Evolutionary conservation across 1,140 invertebrate species (phyloP), one percentile per base, ranked within the genome.

Genomic region (Diploscapter pachys): DNA sequence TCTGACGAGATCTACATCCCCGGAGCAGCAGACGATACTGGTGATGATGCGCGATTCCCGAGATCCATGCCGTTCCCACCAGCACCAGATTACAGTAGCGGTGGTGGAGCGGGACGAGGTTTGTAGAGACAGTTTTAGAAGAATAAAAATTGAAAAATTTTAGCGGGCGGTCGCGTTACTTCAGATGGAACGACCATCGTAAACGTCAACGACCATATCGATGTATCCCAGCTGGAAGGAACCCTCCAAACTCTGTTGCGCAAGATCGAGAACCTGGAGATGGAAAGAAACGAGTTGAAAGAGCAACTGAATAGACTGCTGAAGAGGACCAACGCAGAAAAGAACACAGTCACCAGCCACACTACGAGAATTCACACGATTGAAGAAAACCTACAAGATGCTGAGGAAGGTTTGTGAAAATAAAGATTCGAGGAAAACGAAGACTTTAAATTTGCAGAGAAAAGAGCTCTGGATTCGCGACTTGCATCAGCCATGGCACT

Each of bases 221-320:
- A 81, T 61, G 67, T 81, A 57, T 68, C 80, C 48, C 63, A 72
- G 8, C 74, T 85, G 53, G 84, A 85, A 63, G 78, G 72, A 61
- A 80, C 81, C 65, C 66, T 85, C 49, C 80, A 85, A 71, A 66
- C 74, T 9, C 67, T 85, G 57, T 74, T 81, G 5, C 75, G 57
- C 62, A 74, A 80, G 50, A 85, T 85, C 62, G 84, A 85, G 63
- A 71, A 73, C 9, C 71, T 85, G 2, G 82, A 85, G 65, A 67
- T 82, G 49, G 83, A 85, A 69, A 69, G 84, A 50, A 80, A 84
- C 71, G 82, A 85, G 71, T 79, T 81, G 64, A 77, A 80, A 48
- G 83, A 85, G 57, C 81, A 81, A 74, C 71, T 85, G 59, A 83
- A 86, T 80, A 81, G 83, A 64, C 78, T 85, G 62, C 76, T 80